Percentiles rank a stretch among this genome's conserved stretches.
Evolutionary conservation across 2,797 vertebrate species (phyloP).

Genomic region (Alfaro cultratus): DNA sequence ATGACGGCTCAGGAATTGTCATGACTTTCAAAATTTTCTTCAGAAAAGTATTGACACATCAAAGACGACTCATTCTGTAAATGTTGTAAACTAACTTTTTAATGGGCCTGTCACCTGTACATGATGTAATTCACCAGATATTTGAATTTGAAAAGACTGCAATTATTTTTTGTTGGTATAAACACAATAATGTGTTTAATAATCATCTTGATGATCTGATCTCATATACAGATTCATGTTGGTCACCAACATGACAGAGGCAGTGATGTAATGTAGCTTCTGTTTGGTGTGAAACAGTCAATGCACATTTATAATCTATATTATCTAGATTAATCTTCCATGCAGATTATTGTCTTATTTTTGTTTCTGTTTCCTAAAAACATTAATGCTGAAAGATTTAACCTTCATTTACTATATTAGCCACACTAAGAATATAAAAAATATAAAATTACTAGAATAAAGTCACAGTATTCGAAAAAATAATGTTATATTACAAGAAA

Average conservation of each 20-base stretch:
- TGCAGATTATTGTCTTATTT: too few relatives aligned
- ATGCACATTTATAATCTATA: neutral
- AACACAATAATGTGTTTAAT: neutral
- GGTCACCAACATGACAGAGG: slow-evolving; percentile 12
- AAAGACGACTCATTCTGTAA: neutral
- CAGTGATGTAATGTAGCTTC: slow-evolving; percentile 24
- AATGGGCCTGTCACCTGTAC: too few relatives aligned
- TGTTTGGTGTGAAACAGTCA: neutral
- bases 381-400: neutral
- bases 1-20: neutral
- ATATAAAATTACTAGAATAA: too few relatives aligned
- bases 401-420: neutral
- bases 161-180: neutral
- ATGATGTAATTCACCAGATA: neutral
- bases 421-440: too few relatives aligned
- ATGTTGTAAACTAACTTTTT: neutral
- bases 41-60: neutral
- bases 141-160: neutral
- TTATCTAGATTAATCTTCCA: neutral
- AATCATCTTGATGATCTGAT: neutral
- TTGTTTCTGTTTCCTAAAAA: neutral
- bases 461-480: too few relatives aligned
- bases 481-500: too few relatives aligned
- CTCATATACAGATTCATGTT: neutral
- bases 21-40: neutral